A percentile compares a stretch with the other conserved stretches of the same genome.
These are phyloP conservation scores for Poecile montanus DNA, from an alignment of 2,797 vertebrate genomes.

Conservation along the genomic window DNA sequence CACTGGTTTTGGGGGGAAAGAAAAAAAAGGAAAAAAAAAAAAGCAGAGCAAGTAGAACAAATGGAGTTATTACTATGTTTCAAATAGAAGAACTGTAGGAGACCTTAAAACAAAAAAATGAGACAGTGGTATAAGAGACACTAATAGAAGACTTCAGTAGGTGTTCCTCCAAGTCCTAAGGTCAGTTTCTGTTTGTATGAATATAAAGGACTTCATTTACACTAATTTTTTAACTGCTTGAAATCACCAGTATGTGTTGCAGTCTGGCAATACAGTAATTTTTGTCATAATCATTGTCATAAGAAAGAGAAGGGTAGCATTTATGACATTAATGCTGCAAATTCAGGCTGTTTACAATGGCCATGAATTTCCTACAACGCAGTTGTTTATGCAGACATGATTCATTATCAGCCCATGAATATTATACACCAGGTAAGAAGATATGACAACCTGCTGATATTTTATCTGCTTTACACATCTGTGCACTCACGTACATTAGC, in stretches of 20 bases:
- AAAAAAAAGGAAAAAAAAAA: too few relatives aligned
- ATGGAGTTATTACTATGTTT: neutral
- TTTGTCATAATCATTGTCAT: neutral
- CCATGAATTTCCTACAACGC: neutral
- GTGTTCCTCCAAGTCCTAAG: neutral
- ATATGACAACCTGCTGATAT: neutral
- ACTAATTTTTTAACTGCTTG: neutral
- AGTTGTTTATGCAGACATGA: neutral
- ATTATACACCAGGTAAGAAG: neutral
- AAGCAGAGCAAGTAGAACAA: neutral
- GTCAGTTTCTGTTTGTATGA: neutral
- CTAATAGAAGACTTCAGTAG: neutral
- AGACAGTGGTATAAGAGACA: neutral
- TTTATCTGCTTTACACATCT: conserved; percentile 54
- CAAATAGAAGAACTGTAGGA: neutral
- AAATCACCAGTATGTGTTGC: neutral
- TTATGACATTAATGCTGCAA: neutral
- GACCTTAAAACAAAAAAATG: neutral
- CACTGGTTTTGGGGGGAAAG: rapidly evolving
- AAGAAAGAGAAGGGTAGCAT: neutral
- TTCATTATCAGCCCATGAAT: neutral
- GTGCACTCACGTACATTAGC: neutral
- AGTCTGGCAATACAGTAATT: neutral
- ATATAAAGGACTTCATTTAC: neutral
- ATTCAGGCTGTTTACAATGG: neutral